Conservation (phyloP, 2,888 invertebrate species). For the Theristus sp. region DNA sequence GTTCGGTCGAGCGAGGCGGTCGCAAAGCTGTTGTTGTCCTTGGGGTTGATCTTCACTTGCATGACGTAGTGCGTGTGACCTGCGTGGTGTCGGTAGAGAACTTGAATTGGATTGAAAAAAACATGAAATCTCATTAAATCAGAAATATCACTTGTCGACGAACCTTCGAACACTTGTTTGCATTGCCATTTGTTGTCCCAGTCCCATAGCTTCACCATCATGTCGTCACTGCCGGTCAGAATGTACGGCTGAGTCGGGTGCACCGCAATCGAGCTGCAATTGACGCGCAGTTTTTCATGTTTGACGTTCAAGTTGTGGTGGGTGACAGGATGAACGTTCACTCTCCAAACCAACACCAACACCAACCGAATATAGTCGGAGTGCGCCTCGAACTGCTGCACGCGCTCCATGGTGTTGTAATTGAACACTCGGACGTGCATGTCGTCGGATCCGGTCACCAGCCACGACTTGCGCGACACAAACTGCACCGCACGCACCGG, state of each 20-base stretch:
- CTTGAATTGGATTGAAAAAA: neutral
- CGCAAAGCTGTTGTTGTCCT: slow-evolving; percentile 98
- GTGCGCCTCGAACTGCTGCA: slow-evolving; percentile 90
- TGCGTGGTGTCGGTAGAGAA: slow-evolving; percentile 7
- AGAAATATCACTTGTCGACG: neutral
- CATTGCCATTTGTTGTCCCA: slow-evolving; percentile 98
- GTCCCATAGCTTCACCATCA: slow-evolving; percentile 96
- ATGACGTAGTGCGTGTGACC: slow-evolving; percentile 92
- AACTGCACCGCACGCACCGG: slow-evolving; percentile 90
- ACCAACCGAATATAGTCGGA: slow-evolving; percentile 70
- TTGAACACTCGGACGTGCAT: slow-evolving; percentile 68
- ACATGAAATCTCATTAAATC: no score
- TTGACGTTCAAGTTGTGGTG: no score
- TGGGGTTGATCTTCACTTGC: slow-evolving; percentile 98
- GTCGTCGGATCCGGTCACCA: slow-evolving; percentile 71
- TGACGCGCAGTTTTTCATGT: no score
- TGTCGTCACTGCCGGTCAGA: slow-evolving; percentile 74
- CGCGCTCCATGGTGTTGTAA: slow-evolving; percentile 89
- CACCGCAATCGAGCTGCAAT: slow-evolving; percentile 55
- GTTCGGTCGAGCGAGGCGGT: slow-evolving; percentile 95
- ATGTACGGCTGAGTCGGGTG: slow-evolving; percentile 94
- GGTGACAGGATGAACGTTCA: neutral
- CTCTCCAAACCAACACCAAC: neutral
- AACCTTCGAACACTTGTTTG: slow-evolving; percentile 90
- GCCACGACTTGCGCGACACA: slow-evolving; percentile 93